Conservation (phyloP, 2,888 invertebrate species). For the Aleiodes leptofemur region DNA sequence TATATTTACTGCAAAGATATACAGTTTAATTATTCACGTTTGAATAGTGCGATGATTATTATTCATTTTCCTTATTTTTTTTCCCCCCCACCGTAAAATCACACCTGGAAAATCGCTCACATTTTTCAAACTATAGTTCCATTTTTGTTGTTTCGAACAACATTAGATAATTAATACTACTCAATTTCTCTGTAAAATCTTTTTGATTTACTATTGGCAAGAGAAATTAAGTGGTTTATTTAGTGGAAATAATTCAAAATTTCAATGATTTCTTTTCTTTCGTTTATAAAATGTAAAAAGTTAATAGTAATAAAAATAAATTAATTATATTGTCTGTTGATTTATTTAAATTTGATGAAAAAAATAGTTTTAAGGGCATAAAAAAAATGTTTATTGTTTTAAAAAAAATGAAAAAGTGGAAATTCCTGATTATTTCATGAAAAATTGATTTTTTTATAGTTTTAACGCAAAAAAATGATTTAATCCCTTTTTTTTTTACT, state of each 20-base stretch:
- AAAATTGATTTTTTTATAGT: no score
- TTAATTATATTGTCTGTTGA: neutral
- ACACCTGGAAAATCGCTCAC: slow-evolving; percentile 29
- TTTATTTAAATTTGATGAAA: neutral
- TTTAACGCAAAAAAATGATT: neutral
- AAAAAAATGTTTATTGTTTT: no score
- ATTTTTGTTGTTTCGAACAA: slow-evolving; percentile 20
- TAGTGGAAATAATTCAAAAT: slow-evolving; percentile 7
- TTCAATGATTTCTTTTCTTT: slow-evolving; percentile 15
- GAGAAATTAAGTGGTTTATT: neutral
- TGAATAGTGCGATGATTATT: neutral
- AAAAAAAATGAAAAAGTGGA: no score
- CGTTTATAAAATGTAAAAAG: slow-evolving; percentile 26
- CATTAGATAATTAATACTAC: neutral
- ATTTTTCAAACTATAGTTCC: slow-evolving; percentile 23
- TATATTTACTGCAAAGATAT: slow-evolving; percentile 44
- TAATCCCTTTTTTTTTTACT: neutral
- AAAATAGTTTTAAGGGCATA: neutral
- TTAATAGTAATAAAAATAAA: slow-evolving; percentile 23
- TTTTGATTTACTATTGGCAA: neutral
- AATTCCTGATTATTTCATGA: no score
- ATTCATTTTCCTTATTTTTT: slow-evolving; percentile 33
- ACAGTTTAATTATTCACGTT: slow-evolving; percentile 18
- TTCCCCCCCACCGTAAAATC: slow-evolving; percentile 4
- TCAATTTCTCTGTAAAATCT: slow-evolving; percentile 1